Evolutionary conservation across 2,888 invertebrate species (phyloP), one percentile per base, ranked within the genome.

Genomic region (Willowsia nigromaculata): DNA sequence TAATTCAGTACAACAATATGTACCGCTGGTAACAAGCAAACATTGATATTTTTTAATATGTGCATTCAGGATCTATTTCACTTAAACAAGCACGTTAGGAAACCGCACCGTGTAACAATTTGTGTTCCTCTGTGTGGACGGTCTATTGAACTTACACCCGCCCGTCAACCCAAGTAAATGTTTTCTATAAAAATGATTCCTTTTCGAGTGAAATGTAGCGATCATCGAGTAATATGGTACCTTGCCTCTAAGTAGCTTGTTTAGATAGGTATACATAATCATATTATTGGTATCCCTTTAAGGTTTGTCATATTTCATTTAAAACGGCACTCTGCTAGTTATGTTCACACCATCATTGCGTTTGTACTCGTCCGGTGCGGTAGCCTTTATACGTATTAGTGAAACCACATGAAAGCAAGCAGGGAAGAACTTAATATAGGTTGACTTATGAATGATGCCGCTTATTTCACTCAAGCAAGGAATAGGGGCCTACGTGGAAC

Each of bases 371-470:
- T 30, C 56, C 25, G 33, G 27, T 18, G 84, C 89, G 89, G 84
- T 78, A 85, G 27, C 80, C 88, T 89, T 84, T 89, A 59, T 78
- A 80, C 56, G 71, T 65, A 89, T 89, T 89, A 89, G 80, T 68
- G 56, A 80, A 84, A 89, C 89, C 89, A 78, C 89, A 81, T 80
- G 37, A 76, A 65, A 78, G 65, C 68, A 56, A 56, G 43, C 30
- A 59, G 59, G n/a, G 18, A 50, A 50, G 53, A 76, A 27, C 3
- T 11, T 4, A 2, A 37, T 22, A 68, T 50, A 27, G 88, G 84
- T 83, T 88, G 83, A 88, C 76, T 83, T 83, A 65, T 84, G 25
- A 47, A 62, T 53, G 50, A 78, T 83, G 47, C 50, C 50, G n/a
- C 33, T 80, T 59, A 40, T 80, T 59, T 56, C 59, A 80, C 4